Evolutionary conservation across 1,140 invertebrate genomes (phyloP), one percentile per base, ranked within the genome.

Genomic region (Temnothorax longispinosus): DNA sequence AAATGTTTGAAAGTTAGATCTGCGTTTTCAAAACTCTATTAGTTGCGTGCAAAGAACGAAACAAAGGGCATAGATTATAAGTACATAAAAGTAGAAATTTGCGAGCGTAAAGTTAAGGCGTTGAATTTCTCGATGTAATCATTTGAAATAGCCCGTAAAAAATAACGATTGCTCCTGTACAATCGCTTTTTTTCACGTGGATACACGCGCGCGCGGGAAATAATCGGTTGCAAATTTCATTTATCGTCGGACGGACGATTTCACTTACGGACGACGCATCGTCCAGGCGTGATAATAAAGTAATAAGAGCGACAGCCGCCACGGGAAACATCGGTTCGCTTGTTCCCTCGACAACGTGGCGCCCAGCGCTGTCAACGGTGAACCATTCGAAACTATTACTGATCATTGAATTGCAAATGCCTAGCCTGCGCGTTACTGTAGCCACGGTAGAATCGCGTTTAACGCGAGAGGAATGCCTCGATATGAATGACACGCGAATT

Each of bases 341-440:
- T 67, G 82, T 76, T 78, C 75, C 71, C 82, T 85, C 82, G 82
- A 85, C 82, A 85, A 77, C 82, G 82, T 78, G 82, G 82, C 82
- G 82, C 82, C 82, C 74, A 78, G 77, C 82, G 82, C 62, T 78
- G 75, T 69, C 82, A 67, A 85, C 82, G 75, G 35, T 35, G 80
- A 87, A 91, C 82, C 87, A 89, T 92, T 92, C 87, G 87, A 85
- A 92, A 92, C 92, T 92, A 92, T 92, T 91, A 92, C 82, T 77
- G 90, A 92, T 92, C 89, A 90, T 92, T 93, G 92, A 93, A 93
- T 93, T 92, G 91, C 91, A 93, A 91, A 92, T 93, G 76, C 62
- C 58, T 38, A 62, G 54, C 85, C 56, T 54, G 78, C 44, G 62
- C 62, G 64, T 84, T 84, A 56, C 86, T 27, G 27, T 60, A 54